Conservation (phyloP, 1,140 invertebrate species). For the Dreissena rostriformis region DNA sequence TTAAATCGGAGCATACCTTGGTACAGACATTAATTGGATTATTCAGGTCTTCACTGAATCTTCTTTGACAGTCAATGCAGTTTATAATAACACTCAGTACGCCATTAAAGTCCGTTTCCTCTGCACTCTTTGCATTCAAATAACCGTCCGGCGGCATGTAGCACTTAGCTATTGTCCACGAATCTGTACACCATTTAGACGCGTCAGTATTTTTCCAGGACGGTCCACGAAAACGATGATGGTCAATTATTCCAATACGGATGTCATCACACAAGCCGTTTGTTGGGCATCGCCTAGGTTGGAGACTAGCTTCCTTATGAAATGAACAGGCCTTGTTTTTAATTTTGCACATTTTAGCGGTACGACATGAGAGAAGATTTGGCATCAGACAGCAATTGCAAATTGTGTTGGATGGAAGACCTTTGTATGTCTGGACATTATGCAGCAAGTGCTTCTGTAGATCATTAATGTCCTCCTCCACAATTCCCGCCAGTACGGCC, state of each 20-base stretch:
- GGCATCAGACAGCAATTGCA: too few species aligned
- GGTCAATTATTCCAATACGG: neutral
- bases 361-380: too few species aligned
- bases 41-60: neutral
- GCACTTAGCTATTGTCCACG: conserved; percentile 17
- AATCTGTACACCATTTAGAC: conserved; percentile 4
- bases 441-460: too few species aligned
- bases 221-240: neutral
- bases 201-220: conserved; percentile 16
- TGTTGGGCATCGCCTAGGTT: too few species aligned
- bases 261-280: too few species aligned
- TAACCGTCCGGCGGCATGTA: conserved; percentile 19
- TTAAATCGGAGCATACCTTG: neutral
- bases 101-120: conserved; percentile 15
- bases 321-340: too few species aligned
- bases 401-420: too few species aligned
- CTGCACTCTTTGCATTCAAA: neutral
- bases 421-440: too few species aligned
- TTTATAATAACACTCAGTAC: conserved; percentile 20
- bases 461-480: too few species aligned
- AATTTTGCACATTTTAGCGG: too few species aligned
- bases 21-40: neutral
- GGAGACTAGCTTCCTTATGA: too few species aligned
- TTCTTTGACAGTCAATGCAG: neutral
- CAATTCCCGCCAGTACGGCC: neutral